Conservation (phyloP, 2,113 vertebrate genomes). For the Cephalopholis sonnerati region DNA sequence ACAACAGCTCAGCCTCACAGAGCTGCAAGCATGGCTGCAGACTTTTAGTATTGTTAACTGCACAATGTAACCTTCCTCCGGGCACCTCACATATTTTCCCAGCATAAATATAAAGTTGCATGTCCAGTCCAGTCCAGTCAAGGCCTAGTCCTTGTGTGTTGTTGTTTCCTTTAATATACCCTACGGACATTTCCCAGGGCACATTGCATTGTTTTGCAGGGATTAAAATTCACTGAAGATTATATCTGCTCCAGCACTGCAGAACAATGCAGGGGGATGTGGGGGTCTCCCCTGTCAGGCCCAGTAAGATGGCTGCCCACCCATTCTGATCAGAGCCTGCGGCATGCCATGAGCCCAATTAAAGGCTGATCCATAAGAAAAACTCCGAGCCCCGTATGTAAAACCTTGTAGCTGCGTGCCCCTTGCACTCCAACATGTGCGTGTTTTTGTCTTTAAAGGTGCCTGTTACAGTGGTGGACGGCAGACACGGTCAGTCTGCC, state of each 20-base stretch:
- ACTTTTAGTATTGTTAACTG: background rate
- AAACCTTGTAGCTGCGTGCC: conserved; percentile 37
- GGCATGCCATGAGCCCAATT: conserved; percentile 73
- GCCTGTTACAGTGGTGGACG: conserved; percentile 22
- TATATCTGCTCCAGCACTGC: conserved; percentile 79
- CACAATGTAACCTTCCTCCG: conserved; percentile 7
- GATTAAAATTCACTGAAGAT: conserved; percentile 83
- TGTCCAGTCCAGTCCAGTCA: background rate
- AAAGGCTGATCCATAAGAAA: conserved; percentile 68
- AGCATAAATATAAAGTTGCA: conserved; percentile 2
- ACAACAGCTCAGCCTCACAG: background rate
- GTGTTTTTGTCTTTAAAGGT: conserved; percentile 42
- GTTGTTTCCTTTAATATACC: conserved; percentile 58
- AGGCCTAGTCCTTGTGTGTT: conserved; percentile 33
- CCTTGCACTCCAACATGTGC: conserved; percentile 32
- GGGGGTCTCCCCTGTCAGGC: conserved; percentile 59
- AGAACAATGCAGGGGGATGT: conserved; percentile 74
- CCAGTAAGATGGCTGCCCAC: conserved; percentile 75
- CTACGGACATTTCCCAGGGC: conserved; percentile 72
- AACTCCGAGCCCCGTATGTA: conserved; percentile 49
- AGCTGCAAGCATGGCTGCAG: background rate
- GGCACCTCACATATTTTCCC: background rate
- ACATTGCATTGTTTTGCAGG: conserved; percentile 74
- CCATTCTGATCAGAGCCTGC: conserved; percentile 81
- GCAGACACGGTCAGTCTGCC: conserved; percentile 8